phyloP scores from a whole-genome alignment of 1,140 invertebrate genomes.

The Oedothorax gibbosus region DNA sequence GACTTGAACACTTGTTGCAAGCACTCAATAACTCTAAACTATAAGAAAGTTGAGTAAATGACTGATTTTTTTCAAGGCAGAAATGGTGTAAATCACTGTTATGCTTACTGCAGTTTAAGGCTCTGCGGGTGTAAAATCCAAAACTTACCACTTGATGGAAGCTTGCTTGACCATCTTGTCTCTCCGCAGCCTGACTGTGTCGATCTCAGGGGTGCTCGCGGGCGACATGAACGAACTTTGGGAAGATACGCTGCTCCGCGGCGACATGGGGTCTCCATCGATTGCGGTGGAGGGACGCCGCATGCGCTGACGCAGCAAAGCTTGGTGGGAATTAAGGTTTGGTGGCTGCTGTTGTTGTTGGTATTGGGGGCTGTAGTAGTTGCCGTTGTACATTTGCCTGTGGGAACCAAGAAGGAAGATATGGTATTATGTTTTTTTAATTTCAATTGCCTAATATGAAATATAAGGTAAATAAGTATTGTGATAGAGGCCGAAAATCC shows the following conservation, averaged over 20 bases:
- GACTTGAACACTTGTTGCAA: too few species aligned
- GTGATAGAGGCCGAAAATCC: too few species aligned
- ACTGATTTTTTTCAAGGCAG: too few species aligned
- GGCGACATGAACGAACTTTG: constrained; percentile 38
- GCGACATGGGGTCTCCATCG: constrained; percentile 15
- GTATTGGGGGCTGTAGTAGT: neutral
- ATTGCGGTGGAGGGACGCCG: neutral
- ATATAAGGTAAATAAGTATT: too few species aligned
- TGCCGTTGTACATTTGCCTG: constrained; percentile 1
- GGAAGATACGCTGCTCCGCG: constrained; percentile 30
- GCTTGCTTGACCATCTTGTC: constrained; percentile 50
- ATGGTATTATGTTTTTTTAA: too few species aligned
- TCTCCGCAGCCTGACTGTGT: neutral
- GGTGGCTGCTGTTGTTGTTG: neutral
- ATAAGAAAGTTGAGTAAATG: too few species aligned
- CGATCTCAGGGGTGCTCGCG: constrained; percentile 33
- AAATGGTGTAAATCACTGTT: too few species aligned
- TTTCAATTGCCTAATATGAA: too few species aligned
- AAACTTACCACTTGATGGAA: constrained; percentile 48
- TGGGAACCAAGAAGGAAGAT: too few species aligned
- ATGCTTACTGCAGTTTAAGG: too few species aligned
- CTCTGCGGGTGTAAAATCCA: neutral
- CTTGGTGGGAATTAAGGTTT: too few species aligned
- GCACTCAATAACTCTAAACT: too few species aligned
- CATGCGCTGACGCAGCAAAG: neutral